These are phyloP conservation scores for Thamnophis elegans DNA, from an alignment of 2,797 vertebrate genomes.

Conservation along the genomic window DNA sequence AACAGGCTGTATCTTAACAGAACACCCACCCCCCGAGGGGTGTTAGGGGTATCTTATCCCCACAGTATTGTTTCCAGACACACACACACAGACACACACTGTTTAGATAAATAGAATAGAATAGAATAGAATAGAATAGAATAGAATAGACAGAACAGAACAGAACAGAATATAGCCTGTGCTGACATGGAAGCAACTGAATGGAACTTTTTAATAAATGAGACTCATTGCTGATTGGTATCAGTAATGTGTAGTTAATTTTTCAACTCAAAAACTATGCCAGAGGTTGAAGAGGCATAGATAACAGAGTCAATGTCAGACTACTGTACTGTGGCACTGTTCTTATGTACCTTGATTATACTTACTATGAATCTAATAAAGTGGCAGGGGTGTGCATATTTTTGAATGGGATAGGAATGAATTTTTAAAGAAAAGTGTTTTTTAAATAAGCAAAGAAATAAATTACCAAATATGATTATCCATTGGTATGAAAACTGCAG, in stretches of 20 bases:
- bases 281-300: background rate
- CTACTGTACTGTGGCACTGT: background rate
- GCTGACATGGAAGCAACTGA: background rate
- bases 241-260: background rate
- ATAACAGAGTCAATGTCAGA: background rate
- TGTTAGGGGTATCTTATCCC: no score
- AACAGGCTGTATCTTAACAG: no score
- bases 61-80: no score
- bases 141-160: no score
- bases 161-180: no score
- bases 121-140: no score
- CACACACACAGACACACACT: no score
- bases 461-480: background rate
- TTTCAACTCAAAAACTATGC: background rate
- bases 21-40: no score
- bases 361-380: background rate
- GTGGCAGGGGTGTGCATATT: background rate
- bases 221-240: background rate
- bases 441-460: background rate
- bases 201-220: background rate
- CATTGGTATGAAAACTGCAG: background rate
- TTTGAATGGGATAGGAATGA: background rate
- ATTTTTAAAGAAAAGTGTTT: background rate
- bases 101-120: no score
- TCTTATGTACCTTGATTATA: background rate